A percentile compares a stretch with the other conserved stretches of the same genome.
Conservation (phyloP, 1,140 invertebrate genomes). For the Thaumatotibia leucotreta region DNA sequence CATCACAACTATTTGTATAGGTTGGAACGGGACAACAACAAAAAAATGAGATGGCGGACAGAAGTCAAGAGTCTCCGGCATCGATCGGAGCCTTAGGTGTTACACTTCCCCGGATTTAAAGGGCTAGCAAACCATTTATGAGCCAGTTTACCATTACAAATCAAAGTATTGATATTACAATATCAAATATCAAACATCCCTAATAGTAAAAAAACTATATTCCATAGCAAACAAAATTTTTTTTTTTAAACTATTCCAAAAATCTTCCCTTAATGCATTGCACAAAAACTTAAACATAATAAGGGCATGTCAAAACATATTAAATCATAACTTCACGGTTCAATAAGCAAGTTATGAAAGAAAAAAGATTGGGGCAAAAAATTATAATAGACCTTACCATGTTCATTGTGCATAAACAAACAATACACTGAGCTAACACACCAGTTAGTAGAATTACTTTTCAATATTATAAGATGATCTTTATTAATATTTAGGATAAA, state of each 20-base stretch:
- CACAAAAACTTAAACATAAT: slow-evolving; percentile 33
- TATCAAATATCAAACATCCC: slow-evolving; percentile 39
- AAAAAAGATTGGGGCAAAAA: slow-evolving; percentile 49
- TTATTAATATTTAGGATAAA: slow-evolving; percentile 34
- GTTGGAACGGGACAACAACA: slow-evolving; percentile 50
- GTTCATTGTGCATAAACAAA: slow-evolving; percentile 64
- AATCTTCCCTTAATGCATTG: slow-evolving; percentile 32
- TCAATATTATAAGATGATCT: slow-evolving; percentile 34
- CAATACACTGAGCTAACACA: slow-evolving; percentile 44
- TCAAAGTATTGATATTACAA: slow-evolving; percentile 25
- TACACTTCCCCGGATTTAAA: slow-evolving; percentile 25
- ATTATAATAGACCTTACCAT: slow-evolving; percentile 62
- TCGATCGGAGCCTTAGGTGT: slow-evolving; percentile 53
- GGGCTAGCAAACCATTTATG: slow-evolving; percentile 22
- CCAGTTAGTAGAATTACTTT: slow-evolving; percentile 44
- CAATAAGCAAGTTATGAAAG: slow-evolving; percentile 56
- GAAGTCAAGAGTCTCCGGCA: slow-evolving; percentile 69
- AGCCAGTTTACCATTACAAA: slow-evolving; percentile 16
- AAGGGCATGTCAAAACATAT: slow-evolving; percentile 70
- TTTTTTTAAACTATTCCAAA: slow-evolving; percentile 12
- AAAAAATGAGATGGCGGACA: slow-evolving; percentile 51
- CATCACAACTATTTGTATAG: slow-evolving; percentile 46
- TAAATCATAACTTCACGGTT: slow-evolving; percentile 68
- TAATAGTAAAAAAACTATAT: slow-evolving; percentile 1
- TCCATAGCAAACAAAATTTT: background rate